phyloP scores from a whole-genome alignment of 2,797 vertebrate genomes.

The Pelodytes ibericus region DNA sequence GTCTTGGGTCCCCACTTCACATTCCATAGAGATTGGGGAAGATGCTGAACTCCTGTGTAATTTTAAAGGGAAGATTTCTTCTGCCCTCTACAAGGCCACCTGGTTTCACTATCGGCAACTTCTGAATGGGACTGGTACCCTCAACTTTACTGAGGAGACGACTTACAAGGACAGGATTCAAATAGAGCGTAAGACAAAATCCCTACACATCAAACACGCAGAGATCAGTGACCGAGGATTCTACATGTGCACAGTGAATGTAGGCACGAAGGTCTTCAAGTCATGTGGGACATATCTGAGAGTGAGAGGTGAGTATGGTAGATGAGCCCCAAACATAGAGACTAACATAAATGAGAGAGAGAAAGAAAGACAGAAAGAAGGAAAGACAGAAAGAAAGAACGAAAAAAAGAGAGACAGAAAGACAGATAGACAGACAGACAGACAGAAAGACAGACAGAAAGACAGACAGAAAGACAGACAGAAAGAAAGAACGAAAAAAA shows the following conservation, averaged over 20 bases:
- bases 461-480: no score
- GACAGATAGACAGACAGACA: no score
- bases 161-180: accelerated
- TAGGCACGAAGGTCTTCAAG: accelerated
- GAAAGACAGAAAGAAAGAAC: no score
- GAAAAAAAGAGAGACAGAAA: no score
- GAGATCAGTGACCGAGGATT: constrained; percentile 55
- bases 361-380: no score
- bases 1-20: constrained; percentile 26
- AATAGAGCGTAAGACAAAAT: accelerated
- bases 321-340: background rate
- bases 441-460: no score
- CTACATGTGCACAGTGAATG: constrained; percentile 56
- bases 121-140: accelerated
- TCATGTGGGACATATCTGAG: constrained; percentile 71
- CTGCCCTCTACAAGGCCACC: accelerated
- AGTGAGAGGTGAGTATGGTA: constrained; percentile 61
- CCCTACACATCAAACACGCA: background rate
- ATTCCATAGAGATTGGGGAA: background rate
- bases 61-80: accelerated
- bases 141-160: accelerated
- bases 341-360: no score
- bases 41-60: constrained; percentile 39
- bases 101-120: constrained; percentile 50
- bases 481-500: no score